phyloP scores from a whole-genome alignment of 1,140 invertebrate genomes.

The Drosophila murphyi region DNA sequence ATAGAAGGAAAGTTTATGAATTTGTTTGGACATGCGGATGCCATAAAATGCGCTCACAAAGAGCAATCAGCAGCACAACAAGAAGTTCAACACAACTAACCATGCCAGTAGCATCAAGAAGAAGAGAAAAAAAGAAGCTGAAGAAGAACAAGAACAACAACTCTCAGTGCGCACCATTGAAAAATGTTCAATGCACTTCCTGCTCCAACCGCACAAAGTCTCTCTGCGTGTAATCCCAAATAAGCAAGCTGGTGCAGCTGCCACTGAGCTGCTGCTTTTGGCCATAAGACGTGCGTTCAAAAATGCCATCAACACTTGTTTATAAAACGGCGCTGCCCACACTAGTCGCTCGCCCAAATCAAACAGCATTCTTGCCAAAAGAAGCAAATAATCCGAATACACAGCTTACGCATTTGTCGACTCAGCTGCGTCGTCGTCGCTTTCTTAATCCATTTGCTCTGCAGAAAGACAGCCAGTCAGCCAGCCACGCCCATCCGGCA shows the following conservation, averaged over 20 bases:
- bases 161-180: conserved; percentile 55
- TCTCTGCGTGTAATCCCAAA: conserved; percentile 62
- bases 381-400: conserved; percentile 34
- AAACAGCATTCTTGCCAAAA: conserved; percentile 14
- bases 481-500: conserved; percentile 54
- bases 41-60: conserved; percentile 47
- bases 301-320: conserved; percentile 75
- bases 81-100: conserved; percentile 39
- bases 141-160: conserved; percentile 17
- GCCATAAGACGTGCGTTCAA: conserved; percentile 43
- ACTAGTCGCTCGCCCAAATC: background rate
- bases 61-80: conserved; percentile 51
- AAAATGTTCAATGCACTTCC: conserved; percentile 51
- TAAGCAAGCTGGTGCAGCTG: conserved; percentile 63
- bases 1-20: conserved; percentile 27
- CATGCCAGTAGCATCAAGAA: conserved; percentile 10
- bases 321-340: conserved; percentile 42
- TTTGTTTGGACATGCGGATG: conserved; percentile 17
- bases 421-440: conserved; percentile 34
- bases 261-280: conserved; percentile 45
- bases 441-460: conserved; percentile 68
- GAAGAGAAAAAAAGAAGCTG: background rate
- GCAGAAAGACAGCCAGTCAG: conserved; percentile 21
- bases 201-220: conserved; percentile 52
- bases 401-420: conserved; percentile 64